phyloP scores from a whole-genome alignment of 2,888 invertebrate genomes.

The Microdon myrmicae region DNA sequence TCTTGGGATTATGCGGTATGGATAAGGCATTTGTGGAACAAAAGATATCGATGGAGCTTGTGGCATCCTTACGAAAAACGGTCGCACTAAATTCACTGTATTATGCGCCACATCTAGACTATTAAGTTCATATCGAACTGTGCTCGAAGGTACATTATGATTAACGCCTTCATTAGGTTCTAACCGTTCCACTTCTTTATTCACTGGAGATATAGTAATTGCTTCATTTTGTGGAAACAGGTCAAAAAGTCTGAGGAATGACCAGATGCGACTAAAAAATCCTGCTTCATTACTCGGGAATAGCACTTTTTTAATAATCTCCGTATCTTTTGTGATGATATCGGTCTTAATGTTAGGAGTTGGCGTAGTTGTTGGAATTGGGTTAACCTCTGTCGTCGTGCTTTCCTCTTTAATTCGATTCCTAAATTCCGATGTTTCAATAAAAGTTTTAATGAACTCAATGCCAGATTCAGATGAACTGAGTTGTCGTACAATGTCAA shows the following conservation, averaged over 20 bases:
- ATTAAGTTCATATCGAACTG: no score
- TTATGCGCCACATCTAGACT: no score
- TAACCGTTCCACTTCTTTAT: slow-evolving; percentile 15
- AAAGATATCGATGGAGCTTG: no score
- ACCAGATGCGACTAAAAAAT: slow-evolving; percentile 55
- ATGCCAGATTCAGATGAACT: slow-evolving; percentile 59
- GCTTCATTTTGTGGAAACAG: slow-evolving; percentile 49
- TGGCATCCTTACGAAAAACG: no score
- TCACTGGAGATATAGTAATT: not conserved
- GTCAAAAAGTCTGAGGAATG: slow-evolving; percentile 56
- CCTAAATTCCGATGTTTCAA: slow-evolving; percentile 57
- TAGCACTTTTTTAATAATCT: slow-evolving; percentile 11
- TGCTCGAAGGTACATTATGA: slow-evolving; percentile 30
- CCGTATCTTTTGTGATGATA: slow-evolving; percentile 29
- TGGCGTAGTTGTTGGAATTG: slow-evolving; percentile 5
- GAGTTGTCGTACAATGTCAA: slow-evolving; percentile 58
- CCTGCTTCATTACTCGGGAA: slow-evolving; percentile 28
- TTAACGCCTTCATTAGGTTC: not conserved
- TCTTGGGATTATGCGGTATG: no score
- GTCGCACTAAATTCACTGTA: no score
- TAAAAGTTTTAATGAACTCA: slow-evolving; percentile 59
- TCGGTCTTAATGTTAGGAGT: slow-evolving; percentile 17
- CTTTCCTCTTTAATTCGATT: slow-evolving; percentile 17
- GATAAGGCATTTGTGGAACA: no score
- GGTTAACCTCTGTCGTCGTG: slow-evolving; percentile 4